These are phyloP conservation scores for Lateolabrax maculatus DNA, from an alignment of 2,797 vertebrate species.

Conservation along the genomic window DNA sequence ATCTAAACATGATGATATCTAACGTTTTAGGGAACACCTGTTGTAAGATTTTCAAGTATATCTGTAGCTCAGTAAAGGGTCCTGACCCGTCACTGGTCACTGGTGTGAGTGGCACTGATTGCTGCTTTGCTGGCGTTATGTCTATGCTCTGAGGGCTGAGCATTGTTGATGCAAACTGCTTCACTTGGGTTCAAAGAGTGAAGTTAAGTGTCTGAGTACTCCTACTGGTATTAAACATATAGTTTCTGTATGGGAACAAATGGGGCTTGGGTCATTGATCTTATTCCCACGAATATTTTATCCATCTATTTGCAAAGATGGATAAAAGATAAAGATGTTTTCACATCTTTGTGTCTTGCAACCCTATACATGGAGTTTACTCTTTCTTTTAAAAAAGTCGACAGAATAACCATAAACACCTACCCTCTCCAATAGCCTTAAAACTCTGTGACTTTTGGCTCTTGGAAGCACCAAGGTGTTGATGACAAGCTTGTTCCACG, in stretches of 20 bases:
- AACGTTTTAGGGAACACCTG: no score
- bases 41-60: neutral
- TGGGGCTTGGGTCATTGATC: neutral
- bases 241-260: neutral
- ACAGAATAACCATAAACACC: conserved; percentile 1
- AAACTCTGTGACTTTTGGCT: conserved; percentile 21
- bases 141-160: neutral
- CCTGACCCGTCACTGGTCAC: neutral
- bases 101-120: neutral
- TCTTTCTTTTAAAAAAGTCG: conserved; percentile 6
- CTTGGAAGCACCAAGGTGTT: neutral
- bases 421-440: neutral
- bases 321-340: neutral
- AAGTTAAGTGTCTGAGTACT: neutral
- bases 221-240: neutral
- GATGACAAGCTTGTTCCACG: conserved; percentile 29
- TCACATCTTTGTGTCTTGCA: neutral
- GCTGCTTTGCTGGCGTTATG: neutral
- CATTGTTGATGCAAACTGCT: neutral
- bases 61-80: neutral
- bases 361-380: neutral
- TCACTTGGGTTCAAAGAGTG: neutral
- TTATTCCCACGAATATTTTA: neutral
- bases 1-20: no score
- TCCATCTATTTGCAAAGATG: neutral